Conservation (phyloP, 2,888 invertebrate species). For the Leucoptera coffeella region DNA sequence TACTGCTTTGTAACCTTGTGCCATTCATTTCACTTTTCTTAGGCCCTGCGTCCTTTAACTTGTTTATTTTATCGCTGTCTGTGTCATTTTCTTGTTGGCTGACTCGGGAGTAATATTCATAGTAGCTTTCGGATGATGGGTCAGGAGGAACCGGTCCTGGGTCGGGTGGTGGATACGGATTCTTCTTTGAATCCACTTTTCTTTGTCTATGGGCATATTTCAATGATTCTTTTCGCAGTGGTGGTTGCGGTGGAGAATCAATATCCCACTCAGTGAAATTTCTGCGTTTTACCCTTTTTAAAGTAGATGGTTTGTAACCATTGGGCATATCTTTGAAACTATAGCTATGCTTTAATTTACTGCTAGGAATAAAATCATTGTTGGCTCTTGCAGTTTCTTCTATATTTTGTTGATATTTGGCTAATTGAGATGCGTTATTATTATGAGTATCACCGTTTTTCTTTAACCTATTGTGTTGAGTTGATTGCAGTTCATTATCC, state of each 20-base stretch:
- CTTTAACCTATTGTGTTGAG: conserved; percentile 13
- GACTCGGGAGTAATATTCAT: conserved; percentile 45
- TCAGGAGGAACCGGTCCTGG: conserved; percentile 40
- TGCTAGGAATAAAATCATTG: conserved; percentile 44
- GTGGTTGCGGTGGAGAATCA: conserved; percentile 32
- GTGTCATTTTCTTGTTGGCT: conserved; percentile 46
- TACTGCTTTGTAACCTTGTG: no score
- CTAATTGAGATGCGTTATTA: conserved; percentile 47
- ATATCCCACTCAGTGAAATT: conserved; percentile 57
- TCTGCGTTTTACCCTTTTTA: conserved; percentile 48
- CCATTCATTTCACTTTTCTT: conserved; percentile 11
- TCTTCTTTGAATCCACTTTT: conserved; percentile 37
- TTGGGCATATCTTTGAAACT: conserved; percentile 57
- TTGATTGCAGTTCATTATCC: conserved; percentile 6
- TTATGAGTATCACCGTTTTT: conserved; percentile 20
- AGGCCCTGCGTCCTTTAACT: conserved; percentile 25
- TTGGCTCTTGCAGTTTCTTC: conserved; percentile 47
- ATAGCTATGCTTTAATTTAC: conserved; percentile 47
- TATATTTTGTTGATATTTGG: conserved; percentile 58
- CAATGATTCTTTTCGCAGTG: conserved; percentile 40
- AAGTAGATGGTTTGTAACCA: conserved; percentile 55
- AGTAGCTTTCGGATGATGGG: conserved; percentile 43
- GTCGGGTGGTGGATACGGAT: conserved; percentile 33
- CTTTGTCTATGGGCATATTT: conserved; percentile 48
- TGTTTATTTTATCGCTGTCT: conserved; percentile 40